phyloP scores from a whole-genome alignment of 2,888 invertebrate species.

The Ametastegia equiseti region DNA sequence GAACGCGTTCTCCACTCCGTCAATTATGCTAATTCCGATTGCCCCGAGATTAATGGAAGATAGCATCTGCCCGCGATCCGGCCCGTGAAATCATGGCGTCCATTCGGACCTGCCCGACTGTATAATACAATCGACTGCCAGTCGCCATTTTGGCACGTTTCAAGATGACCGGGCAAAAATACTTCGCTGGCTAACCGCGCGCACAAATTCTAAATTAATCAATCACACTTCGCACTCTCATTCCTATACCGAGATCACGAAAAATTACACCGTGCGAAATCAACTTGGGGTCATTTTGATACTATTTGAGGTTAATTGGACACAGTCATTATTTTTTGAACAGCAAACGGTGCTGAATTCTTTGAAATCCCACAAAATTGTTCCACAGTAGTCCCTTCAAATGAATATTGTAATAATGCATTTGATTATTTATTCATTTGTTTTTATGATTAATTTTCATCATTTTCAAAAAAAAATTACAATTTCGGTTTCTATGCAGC shows the following conservation, averaged over 20 bases:
- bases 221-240: neutral
- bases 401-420: no score
- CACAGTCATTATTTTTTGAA: no score
- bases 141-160: conserved; percentile 47
- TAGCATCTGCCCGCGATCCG: conserved; percentile 60
- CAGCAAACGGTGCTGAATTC: no score
- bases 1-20: conserved; percentile 74
- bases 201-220: conserved; percentile 18
- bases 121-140: conserved; percentile 64
- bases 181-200: neutral
- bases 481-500: no score
- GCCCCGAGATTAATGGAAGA: conserved; percentile 74
- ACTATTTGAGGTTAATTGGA: no score
- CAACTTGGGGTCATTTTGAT: no score
- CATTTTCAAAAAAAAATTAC: no score
- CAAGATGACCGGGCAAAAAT: conserved; percentile 39
- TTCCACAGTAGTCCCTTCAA: no score
- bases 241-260: neutral
- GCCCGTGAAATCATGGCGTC: conserved; percentile 64
- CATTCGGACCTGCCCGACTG: conserved; percentile 64
- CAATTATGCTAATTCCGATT: conserved; percentile 76
- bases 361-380: no score
- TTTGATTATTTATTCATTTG: no score
- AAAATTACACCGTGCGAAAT: no score
- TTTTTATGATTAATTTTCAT: no score